Percentiles rank a stretch among this genome's conserved stretches.
phyloP scores from a whole-genome alignment of 2,113 vertebrate genomes.

The Corvus cornix region DNA sequence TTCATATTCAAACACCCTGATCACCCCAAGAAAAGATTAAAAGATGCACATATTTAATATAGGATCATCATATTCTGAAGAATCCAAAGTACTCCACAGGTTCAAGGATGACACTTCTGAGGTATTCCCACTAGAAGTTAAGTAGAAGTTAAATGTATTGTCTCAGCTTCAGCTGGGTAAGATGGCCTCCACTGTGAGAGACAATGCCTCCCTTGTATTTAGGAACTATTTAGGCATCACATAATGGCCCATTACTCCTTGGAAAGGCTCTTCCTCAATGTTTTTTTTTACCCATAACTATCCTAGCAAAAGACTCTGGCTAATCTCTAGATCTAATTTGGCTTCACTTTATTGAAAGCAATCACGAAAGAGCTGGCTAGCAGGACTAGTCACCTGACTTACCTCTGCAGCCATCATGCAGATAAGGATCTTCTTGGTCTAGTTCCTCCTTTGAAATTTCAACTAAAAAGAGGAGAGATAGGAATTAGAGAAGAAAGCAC shows the following conservation, averaged over 20 bases:
- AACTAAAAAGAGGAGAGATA: slow-evolving; percentile 13
- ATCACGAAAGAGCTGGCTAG: not conserved
- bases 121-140: not conserved
- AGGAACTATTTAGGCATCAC: not conserved
- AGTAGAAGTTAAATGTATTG: not conserved
- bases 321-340: slow-evolving; percentile 6
- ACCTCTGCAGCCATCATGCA: slow-evolving; percentile 84
- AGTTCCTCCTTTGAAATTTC: slow-evolving; percentile 60
- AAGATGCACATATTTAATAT: not conserved
- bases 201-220: not conserved
- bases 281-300: not conserved
- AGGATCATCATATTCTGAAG: not conserved
- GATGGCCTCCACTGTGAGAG: not conserved
- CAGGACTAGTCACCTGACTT: slow-evolving; percentile 31
- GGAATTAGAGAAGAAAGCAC: not conserved
- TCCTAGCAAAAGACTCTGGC: not conserved
- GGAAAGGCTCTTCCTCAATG: not conserved
- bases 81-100: not conserved
- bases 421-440: slow-evolving; percentile 80
- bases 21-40: not conserved
- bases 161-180: not conserved
- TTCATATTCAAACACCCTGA: not conserved
- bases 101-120: not conserved
- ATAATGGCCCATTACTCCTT: not conserved
- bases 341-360: not conserved